phyloP scores from a whole-genome alignment of 1,140 invertebrate species.

The Drosophila orena region DNA sequence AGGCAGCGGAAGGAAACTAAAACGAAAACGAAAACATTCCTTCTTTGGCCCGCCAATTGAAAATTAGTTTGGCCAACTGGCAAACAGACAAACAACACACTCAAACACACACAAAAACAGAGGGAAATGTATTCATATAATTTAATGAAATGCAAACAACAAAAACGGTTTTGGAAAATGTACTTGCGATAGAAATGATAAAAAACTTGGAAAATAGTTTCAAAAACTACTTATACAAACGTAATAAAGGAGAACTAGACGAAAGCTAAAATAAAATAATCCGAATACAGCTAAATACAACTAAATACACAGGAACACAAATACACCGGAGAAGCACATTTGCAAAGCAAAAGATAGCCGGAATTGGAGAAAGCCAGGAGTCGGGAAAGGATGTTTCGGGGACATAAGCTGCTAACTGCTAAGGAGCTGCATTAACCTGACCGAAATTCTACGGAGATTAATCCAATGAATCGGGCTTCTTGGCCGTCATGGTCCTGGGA shows the following conservation, averaged over 20 bases:
- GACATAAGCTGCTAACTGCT: slow-evolving; percentile 26
- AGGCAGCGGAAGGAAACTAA: slow-evolving; percentile 38
- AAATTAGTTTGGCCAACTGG: slow-evolving; percentile 53
- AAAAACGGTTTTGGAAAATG: slow-evolving; percentile 84
- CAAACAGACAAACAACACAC: slow-evolving; percentile 31
- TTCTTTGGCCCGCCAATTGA: slow-evolving; percentile 59
- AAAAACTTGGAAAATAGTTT: slow-evolving; percentile 76
- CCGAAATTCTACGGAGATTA: slow-evolving; percentile 17
- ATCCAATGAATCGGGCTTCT: slow-evolving; percentile 30
- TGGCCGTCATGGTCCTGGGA: slow-evolving; percentile 5
- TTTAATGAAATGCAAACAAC: slow-evolving; percentile 84
- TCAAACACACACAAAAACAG: slow-evolving; percentile 17
- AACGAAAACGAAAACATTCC: slow-evolving; percentile 51
- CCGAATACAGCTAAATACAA: slow-evolving; percentile 34
- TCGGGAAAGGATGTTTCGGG: slow-evolving; percentile 19
- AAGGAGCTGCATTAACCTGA: slow-evolving; percentile 20
- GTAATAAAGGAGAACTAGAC: slow-evolving; percentile 37
- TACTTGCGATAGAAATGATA: slow-evolving; percentile 82
- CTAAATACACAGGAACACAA: slow-evolving; percentile 33
- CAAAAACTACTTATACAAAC: slow-evolving; percentile 74
- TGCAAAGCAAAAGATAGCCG: slow-evolving; percentile 20
- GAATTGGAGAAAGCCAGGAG: background rate
- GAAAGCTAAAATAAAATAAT: slow-evolving; percentile 55
- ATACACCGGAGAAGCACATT: slow-evolving; percentile 58
- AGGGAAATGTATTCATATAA: slow-evolving; percentile 74